Conservation (phyloP, 2,888 invertebrate species). For the Andrena fulva region DNA sequence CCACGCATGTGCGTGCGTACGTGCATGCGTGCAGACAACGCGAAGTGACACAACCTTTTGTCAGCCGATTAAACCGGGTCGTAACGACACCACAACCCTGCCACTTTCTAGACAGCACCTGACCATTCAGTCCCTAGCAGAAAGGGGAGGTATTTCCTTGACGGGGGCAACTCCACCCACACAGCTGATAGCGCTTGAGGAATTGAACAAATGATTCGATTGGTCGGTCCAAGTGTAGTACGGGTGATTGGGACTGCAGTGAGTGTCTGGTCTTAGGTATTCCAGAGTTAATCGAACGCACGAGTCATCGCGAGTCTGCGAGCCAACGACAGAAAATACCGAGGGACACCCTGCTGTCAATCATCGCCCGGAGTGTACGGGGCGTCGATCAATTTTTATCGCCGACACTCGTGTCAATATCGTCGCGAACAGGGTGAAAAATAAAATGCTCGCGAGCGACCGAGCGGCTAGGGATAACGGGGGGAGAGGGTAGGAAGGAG, state of each 20-base stretch:
- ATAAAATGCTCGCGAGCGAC: slow-evolving; percentile 35
- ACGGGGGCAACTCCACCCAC: neutral
- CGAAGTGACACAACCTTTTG: slow-evolving; percentile 63
- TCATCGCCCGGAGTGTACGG: slow-evolving; percentile 35
- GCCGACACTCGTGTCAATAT: slow-evolving; percentile 59
- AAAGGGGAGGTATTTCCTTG: slow-evolving; percentile 6
- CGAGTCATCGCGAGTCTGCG: neutral
- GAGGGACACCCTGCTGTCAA: slow-evolving; percentile 28
- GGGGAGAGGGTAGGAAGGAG: neutral
- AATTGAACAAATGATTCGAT: too few species aligned
- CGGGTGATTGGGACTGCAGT: too few species aligned
- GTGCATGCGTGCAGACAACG: slow-evolving; percentile 40
- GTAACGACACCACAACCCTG: slow-evolving; percentile 32
- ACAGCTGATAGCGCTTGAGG: too few species aligned
- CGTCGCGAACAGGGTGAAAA: slow-evolving; percentile 54
- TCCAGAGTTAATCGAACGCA: neutral
- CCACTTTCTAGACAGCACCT: slow-evolving; percentile 50
- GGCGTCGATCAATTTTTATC: slow-evolving; percentile 62
- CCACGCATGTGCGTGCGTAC: slow-evolving; percentile 26
- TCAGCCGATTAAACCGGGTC: slow-evolving; percentile 60
- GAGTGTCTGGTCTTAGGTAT: neutral
- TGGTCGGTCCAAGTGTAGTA: too few species aligned
- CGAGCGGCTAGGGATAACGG: neutral
- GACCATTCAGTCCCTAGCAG: slow-evolving; percentile 32
- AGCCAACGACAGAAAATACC: neutral